Evolutionary conservation across 2,797 vertebrate genomes (phyloP), one percentile per base, ranked within the genome.

Genomic region (Philypnodon macrostomus): DNA sequence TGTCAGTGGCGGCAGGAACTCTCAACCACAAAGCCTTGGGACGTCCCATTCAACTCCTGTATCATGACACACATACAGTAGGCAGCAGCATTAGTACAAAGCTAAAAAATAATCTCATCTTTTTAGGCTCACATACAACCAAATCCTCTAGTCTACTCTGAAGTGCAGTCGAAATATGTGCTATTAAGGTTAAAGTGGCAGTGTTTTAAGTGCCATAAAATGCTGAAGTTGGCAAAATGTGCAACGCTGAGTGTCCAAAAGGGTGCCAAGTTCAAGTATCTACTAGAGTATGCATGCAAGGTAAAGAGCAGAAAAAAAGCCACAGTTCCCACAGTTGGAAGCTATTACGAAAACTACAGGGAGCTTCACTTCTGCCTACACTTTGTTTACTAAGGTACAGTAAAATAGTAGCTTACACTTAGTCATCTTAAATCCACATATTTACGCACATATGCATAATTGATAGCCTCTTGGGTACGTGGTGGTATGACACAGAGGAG

Each of bases 71-170:
- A 67, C 51, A 79, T 81, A 73, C 75, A 53, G 78, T 76, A 78
- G 78, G 77, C 76, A 80, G 73, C 66, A 34, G 53, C n/a, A n/a
- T n/a, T 58, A 38, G 66, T 47, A 67, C 48, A 77, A 80, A 78
- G 74, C 79, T 69, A 58, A 63, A 77, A 73, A n/a, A 76, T 82
- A 59, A 86, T 79, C 63, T 57, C n/a, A 60, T 41, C 24, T 70
- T 73, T 79, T 51, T 40, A 79, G 65, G 34, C 52, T 67, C 48
- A 60, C 47, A 79, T 75, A 68, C 73, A 51, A 66, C 26, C 71
- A 78, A 83, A 86, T 84, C 77, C 80, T 53, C 72, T 55, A 58
- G 34, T 62, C 56, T 34, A 44, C 60, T 63, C 47, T 47, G 53
- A 58, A 57, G 55, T 66, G 52, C 29, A 47, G 53, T 37, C 29